Conservation (phyloP, 2,113 vertebrate species). For the Silurus asotus region DNA sequence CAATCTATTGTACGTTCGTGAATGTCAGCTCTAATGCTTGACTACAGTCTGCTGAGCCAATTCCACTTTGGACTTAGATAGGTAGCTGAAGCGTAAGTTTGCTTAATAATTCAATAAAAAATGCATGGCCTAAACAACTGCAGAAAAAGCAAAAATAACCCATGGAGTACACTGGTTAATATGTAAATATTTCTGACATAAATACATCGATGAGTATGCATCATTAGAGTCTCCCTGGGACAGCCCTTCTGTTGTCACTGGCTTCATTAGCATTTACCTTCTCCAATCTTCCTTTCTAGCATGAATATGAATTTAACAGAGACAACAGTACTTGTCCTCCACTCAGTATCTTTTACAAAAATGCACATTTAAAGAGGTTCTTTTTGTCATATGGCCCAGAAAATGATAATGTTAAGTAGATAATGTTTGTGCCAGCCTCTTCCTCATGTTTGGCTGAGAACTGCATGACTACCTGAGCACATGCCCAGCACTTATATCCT, state of each 20-base stretch:
- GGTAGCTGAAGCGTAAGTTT: neutral
- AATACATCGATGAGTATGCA: conserved; percentile 39
- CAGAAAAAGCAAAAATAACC: neutral
- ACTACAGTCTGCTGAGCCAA: conserved; percentile 28
- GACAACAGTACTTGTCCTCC: conserved; percentile 24
- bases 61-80: conserved; percentile 16
- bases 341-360: conserved; percentile 14
- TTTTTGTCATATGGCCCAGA: neutral
- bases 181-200: conserved; percentile 46
- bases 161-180: conserved; percentile 2
- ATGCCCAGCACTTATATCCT: conserved; percentile 34
- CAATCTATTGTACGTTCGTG: conserved; percentile 33
- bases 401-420: conserved; percentile 29
- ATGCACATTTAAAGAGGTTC: neutral
- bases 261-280: conserved; percentile 50
- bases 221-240: conserved; percentile 50
- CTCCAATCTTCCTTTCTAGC: conserved; percentile 24
- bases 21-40: conserved; percentile 39
- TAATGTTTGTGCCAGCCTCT: conserved; percentile 32
- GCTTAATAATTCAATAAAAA: conserved; percentile 3
- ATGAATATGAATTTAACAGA: conserved; percentile 38
- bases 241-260: conserved; percentile 25
- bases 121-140: neutral
- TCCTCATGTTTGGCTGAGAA: conserved; percentile 33
- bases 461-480: conserved; percentile 31